A percentile compares a stretch with the other conserved stretches of the same genome.
Conservation (phyloP, 2,797 vertebrate genomes). For the Pipistrellus pipistrellus region DNA sequence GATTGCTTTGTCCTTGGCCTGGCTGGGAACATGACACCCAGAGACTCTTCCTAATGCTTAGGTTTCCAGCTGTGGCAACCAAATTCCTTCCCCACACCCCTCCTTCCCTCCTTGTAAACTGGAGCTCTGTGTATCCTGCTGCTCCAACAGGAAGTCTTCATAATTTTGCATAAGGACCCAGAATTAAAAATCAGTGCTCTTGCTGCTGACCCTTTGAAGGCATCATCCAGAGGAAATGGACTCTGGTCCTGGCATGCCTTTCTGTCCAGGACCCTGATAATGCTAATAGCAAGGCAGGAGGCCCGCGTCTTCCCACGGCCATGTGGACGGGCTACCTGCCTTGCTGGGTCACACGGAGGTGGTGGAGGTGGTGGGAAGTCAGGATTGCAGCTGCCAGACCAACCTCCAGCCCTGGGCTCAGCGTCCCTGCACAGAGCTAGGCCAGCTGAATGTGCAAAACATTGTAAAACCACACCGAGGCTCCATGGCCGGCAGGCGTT, state of each 20-base stretch:
- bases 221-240: background rate
- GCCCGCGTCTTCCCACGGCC: background rate
- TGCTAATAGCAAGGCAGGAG: background rate
- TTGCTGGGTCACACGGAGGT: background rate
- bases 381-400: background rate
- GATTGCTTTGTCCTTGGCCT: background rate
- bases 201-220: background rate
- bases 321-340: background rate
- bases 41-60: background rate
- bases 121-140: background rate
- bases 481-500: background rate
- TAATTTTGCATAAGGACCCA: slow-evolving; percentile 12
- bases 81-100: background rate
- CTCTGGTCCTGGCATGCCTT: background rate
- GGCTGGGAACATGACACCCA: background rate
- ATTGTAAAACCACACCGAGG: background rate
- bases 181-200: slow-evolving; percentile 14
- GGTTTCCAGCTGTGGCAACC: background rate
- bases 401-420: background rate
- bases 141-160: background rate
- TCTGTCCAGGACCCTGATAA: background rate
- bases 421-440: background rate
- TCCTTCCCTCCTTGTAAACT: background rate
- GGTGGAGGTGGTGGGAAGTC: background rate
- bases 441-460: background rate